These are phyloP conservation scores for Boloria euphrosyne DNA, from an alignment of 2,888 invertebrate species.

Conservation along the genomic window DNA sequence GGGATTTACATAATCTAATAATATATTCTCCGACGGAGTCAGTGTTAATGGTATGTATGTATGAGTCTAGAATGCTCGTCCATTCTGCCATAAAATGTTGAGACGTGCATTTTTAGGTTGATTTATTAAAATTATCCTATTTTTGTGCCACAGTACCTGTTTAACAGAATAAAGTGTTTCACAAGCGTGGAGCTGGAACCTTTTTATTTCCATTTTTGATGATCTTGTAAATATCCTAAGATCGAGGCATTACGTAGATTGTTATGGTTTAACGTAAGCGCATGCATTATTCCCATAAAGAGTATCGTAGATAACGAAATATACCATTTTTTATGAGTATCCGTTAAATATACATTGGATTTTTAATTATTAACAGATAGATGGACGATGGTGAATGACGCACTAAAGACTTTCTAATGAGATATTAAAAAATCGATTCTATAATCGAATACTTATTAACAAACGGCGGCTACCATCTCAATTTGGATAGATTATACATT, in stretches of 20 bases:
- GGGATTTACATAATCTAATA: constrained; percentile 32
- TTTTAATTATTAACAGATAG: constrained; percentile 10
- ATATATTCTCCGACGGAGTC: constrained; percentile 50
- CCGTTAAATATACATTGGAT: constrained; percentile 10
- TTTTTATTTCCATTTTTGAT: constrained; percentile 45
- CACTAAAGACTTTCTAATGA: neutral
- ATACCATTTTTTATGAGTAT: constrained; percentile 10
- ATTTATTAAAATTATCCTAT: constrained; percentile 56
- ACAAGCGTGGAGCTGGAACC: constrained; percentile 66
- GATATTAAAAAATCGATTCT: neutral
- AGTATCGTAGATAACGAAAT: constrained; percentile 8
- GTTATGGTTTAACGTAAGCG: constrained; percentile 33
- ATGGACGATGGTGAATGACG: constrained; percentile 12
- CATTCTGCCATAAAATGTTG: constrained; percentile 60
- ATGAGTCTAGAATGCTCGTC: constrained; percentile 45
- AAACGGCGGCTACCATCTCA: neutral
- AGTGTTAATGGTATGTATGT: constrained; percentile 48
- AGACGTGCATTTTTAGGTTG: constrained; percentile 55
- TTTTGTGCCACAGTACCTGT: constrained; percentile 65
- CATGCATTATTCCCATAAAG: constrained; percentile 51
- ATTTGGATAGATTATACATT: neutral
- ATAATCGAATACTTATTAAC: neutral
- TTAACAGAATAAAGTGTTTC: constrained; percentile 56
- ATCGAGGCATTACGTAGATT: constrained; percentile 55
- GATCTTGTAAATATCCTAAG: constrained; percentile 60